These are phyloP conservation scores for Pterocles burchelli DNA, from an alignment of 2,113 vertebrate species.

Conservation along the genomic window DNA sequence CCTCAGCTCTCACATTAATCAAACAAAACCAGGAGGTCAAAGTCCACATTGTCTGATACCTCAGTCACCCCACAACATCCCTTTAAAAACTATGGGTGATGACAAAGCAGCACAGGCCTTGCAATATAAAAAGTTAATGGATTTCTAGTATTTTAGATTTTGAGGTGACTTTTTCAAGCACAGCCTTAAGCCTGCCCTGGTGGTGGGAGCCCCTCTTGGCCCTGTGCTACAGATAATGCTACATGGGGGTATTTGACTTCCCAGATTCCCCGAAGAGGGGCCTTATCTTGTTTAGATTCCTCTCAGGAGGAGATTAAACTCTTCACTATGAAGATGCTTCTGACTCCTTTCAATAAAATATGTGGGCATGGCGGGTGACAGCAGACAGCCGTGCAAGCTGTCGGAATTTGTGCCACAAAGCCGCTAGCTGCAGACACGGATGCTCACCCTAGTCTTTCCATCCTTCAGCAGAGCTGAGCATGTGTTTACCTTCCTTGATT, in stretches of 20 bases:
- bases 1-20: fast-evolving
- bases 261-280: not conserved
- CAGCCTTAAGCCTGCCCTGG: not conserved
- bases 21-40: not conserved
- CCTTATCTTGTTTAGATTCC: not conserved
- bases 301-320: not conserved
- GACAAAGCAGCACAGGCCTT: not conserved
- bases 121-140: not conserved
- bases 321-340: not conserved
- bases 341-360: not conserved
- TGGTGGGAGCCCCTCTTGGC: not conserved
- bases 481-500: fast-evolving
- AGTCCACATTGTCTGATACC: not conserved
- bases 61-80: not conserved
- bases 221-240: fast-evolving
- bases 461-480: not conserved
- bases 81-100: not conserved
- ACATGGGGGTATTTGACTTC: not conserved
- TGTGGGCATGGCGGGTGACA: not conserved
- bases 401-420: fast-evolving
- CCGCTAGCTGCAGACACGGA: fast-evolving
- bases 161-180: not conserved
- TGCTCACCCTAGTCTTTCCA: fast-evolving
- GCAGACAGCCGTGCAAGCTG: not conserved
- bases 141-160: not conserved